Percentiles rank a stretch among this genome's conserved stretches.
These are phyloP conservation scores for Macrosteles quadrilineatus DNA, from an alignment of 1,140 invertebrate genomes.

Conservation along the genomic window DNA sequence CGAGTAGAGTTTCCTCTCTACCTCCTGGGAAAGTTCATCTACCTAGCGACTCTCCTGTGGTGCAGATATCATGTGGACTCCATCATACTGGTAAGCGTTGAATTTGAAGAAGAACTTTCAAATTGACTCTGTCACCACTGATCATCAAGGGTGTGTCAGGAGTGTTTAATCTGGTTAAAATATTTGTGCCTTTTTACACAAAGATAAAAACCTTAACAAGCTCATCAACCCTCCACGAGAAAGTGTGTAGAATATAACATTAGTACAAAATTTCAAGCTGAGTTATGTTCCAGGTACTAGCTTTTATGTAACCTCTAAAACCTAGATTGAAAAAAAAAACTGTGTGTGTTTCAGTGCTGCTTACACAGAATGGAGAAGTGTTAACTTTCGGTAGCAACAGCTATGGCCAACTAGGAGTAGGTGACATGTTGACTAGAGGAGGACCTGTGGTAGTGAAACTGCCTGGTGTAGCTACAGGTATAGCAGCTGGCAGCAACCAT, in stretches of 20 bases:
- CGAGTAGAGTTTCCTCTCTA: slow-evolving; percentile 68
- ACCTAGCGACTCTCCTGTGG: slow-evolving; percentile 66
- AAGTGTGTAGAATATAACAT: too few species aligned
- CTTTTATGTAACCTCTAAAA: too few species aligned
- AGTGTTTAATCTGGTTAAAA: too few species aligned
- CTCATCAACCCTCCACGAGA: too few species aligned
- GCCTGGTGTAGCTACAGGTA: slow-evolving; percentile 64
- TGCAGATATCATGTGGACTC: slow-evolving; percentile 84
- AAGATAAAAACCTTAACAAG: too few species aligned
- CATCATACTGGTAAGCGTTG: slow-evolving; percentile 73
- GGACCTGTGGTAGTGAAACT: slow-evolving; percentile 75
- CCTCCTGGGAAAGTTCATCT: slow-evolving; percentile 76
- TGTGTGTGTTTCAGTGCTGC: slow-evolving; percentile 54
- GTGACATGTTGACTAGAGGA: slow-evolving; percentile 75
- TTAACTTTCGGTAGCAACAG: slow-evolving; percentile 93
- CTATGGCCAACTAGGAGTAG: slow-evolving; percentile 90
- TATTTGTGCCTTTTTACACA: too few species aligned
- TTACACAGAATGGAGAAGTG: slow-evolving; percentile 72
- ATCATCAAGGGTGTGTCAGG: too few species aligned
- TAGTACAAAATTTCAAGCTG: too few species aligned
- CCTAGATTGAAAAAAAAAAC: too few species aligned
- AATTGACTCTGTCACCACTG: too few species aligned
- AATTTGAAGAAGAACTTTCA: slow-evolving; percentile 19
- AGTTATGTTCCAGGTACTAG: too few species aligned
- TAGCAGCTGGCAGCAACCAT: slow-evolving; percentile 95